phyloP scores from a whole-genome alignment of 2,888 invertebrate species.

The Microplitis manilae region DNA sequence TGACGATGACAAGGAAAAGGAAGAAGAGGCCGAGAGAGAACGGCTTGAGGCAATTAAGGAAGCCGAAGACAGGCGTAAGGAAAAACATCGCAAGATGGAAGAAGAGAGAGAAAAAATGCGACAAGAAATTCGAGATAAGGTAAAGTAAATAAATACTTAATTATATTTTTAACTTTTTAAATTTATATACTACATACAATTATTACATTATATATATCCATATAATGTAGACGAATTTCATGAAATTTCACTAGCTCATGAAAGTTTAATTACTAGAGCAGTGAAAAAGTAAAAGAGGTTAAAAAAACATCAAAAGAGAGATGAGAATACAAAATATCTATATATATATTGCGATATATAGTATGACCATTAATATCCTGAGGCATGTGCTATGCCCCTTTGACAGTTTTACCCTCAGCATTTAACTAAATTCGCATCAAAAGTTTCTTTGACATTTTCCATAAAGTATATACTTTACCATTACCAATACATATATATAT shows the following conservation, averaged over 20 bases:
- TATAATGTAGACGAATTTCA: not conserved
- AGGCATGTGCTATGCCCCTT: constrained; percentile 7
- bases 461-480: not conserved
- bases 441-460: constrained; percentile 27
- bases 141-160: constrained; percentile 65
- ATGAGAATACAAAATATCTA: not conserved
- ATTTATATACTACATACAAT: too few relatives aligned
- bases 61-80: constrained; percentile 98
- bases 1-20: constrained; percentile 97
- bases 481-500: constrained; percentile 10
- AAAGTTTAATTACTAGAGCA: constrained; percentile 16
- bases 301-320: constrained; percentile 8
- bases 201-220: too few relatives aligned
- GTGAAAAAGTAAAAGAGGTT: not conserved
- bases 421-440: constrained; percentile 12
- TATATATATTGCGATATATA: constrained; percentile 6
- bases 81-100: constrained; percentile 99
- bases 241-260: not conserved
- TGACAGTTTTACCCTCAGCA: constrained; percentile 25
- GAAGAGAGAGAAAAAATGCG: constrained; percentile 99
- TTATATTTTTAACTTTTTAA: too few relatives aligned
- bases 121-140: constrained; percentile 99
- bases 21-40: constrained; percentile 98
- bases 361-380: constrained; percentile 26
- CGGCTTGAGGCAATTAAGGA: constrained; percentile 97